Conservation (phyloP, 2,113 vertebrate species). For the Chloroceryle aenea region DNA sequence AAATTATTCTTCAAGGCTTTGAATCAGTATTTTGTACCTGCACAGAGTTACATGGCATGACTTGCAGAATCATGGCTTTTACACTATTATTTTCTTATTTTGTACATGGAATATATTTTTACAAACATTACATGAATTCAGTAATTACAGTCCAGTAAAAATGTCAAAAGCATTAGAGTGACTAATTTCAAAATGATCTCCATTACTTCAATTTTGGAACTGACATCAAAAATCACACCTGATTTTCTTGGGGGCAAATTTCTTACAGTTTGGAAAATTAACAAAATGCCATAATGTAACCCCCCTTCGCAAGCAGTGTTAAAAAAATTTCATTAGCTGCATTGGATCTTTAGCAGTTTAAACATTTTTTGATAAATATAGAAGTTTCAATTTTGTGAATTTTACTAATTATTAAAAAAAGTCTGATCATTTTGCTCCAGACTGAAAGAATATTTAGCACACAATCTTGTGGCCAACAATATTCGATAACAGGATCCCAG, state of each 20-base stretch:
- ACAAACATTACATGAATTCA: not conserved
- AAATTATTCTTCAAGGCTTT: not conserved
- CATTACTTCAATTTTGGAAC: not conserved
- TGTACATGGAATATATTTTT: not conserved
- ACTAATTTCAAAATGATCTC: not conserved
- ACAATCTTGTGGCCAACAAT: not conserved
- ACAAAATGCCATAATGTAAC: not conserved
- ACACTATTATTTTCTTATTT: not conserved
- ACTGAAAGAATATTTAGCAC: not conserved
- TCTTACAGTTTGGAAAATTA: not conserved
- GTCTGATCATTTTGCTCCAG: not conserved
- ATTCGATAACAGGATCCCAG: not conserved
- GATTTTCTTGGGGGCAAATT: not conserved
- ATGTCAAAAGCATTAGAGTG: not conserved
- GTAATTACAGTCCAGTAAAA: not conserved
- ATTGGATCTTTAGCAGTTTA: not conserved
- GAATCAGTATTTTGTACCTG: not conserved
- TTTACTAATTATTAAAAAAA: not conserved
- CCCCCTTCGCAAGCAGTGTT: accelerated
- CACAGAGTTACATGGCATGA: not conserved
- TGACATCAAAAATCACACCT: not conserved
- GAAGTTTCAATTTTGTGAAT: not conserved
- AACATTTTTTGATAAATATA: not conserved
- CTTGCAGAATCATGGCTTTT: not conserved
- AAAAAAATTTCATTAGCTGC: not conserved